phyloP scores from a whole-genome alignment of 2,797 vertebrate genomes.

The Lophotriccus pileatus region DNA sequence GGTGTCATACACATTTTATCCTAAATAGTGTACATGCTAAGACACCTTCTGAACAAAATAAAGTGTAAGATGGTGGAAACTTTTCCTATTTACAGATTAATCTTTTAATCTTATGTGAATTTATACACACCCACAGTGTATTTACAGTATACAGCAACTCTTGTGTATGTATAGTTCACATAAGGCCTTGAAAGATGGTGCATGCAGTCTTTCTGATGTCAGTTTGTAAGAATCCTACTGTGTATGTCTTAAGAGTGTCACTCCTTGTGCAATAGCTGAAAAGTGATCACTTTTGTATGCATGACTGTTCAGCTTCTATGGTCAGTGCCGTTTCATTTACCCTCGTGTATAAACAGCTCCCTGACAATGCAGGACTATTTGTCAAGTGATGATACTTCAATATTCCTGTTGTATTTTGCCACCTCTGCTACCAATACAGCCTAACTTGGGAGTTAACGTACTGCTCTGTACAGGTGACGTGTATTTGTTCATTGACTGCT shows the following conservation, averaged over 20 bases:
- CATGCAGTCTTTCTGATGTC: not conserved
- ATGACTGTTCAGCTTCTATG: not conserved
- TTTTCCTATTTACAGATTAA: constrained; percentile 4
- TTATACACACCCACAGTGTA: constrained; percentile 17
- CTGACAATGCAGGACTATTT: not conserved
- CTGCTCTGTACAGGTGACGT: constrained; percentile 20
- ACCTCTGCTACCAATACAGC: not conserved
- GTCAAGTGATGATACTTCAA: not conserved
- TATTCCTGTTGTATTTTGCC: not conserved
- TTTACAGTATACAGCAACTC: not conserved
- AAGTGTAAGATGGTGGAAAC: constrained; percentile 72
- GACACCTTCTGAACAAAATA: constrained; percentile 80
- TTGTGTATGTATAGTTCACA: constrained; percentile 20
- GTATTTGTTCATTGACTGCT: constrained; percentile 1
- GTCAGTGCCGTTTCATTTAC: not conserved
- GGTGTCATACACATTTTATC: constrained; percentile 78
- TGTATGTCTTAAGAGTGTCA: constrained; percentile 19
- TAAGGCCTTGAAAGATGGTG: constrained; percentile 38
- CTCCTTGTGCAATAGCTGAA: constrained; percentile 58
- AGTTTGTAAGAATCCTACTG: not conserved
- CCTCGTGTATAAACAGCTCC: not conserved
- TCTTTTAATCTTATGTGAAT: constrained; percentile 43
- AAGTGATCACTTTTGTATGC: not conserved
- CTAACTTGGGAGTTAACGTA: not conserved
- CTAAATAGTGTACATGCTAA: constrained; percentile 80